Evolutionary conservation across 1,140 invertebrate genomes (phyloP).

Genomic region (Caenorhabditis remanei): DNA sequence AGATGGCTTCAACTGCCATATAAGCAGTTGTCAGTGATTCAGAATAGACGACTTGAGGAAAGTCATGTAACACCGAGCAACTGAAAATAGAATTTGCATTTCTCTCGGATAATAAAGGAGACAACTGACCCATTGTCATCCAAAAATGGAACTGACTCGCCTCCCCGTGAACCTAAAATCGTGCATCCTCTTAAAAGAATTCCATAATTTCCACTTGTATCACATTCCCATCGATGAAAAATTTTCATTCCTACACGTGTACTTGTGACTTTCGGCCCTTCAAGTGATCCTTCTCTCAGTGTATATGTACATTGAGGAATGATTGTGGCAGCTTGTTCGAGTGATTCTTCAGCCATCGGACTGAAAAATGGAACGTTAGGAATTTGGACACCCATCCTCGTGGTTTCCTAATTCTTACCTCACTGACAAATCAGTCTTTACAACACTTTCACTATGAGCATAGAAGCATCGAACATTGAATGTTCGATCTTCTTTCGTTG

Average conservation of each 20-base stretch:
- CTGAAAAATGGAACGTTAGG: neutral
- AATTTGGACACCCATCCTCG: too few species aligned
- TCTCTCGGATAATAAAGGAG: neutral
- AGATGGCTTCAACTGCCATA: constrained; percentile 41
- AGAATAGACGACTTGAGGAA: constrained; percentile 24
- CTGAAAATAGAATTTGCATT: neutral
- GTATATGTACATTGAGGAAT: constrained; percentile 71
- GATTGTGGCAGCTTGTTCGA: constrained; percentile 65
- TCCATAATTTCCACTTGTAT: constrained; percentile 65
- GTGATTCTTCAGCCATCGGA: constrained; percentile 61
- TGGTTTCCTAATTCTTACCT: constrained; percentile 59
- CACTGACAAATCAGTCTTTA: constrained; percentile 68
- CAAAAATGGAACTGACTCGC: neutral
- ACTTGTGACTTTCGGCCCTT: constrained; percentile 68
- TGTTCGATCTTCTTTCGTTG: constrained; percentile 71
- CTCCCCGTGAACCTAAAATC: constrained; percentile 5
- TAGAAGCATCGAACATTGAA: constrained; percentile 73
- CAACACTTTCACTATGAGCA: constrained; percentile 66
- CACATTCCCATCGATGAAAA: constrained; percentile 73
- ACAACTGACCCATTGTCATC: constrained; percentile 30
- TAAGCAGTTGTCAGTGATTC: constrained; percentile 12
- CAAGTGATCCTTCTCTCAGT: constrained; percentile 67
- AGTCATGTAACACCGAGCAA: constrained; percentile 30
- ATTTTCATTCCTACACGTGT: constrained; percentile 70
- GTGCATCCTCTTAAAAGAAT: constrained; percentile 33